Evolutionary conservation across 2,888 invertebrate genomes (phyloP).

Genomic region (Apotomis turbidana): DNA sequence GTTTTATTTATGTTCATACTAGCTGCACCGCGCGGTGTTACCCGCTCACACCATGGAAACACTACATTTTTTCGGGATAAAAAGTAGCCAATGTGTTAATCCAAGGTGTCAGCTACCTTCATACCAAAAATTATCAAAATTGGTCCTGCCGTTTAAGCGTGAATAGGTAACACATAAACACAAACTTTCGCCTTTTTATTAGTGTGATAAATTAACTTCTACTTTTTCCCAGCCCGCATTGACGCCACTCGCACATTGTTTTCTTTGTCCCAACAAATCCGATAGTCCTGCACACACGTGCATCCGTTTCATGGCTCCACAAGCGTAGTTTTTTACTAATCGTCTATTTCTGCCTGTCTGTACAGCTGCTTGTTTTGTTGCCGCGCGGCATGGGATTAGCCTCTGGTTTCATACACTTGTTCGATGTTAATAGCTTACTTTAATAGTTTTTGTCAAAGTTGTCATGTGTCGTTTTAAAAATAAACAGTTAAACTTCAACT

Average conservation of each 20-base stretch:
- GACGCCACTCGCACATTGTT: conserved; percentile 4
- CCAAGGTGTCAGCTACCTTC: too few species aligned
- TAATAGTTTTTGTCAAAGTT: conserved; percentile 17
- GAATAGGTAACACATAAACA: too few species aligned
- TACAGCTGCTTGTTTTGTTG: conserved; percentile 67
- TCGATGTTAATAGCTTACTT: conserved; percentile 15
- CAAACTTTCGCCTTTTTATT: too few species aligned
- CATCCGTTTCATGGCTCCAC: conserved; percentile 56
- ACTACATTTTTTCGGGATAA: too few species aligned
- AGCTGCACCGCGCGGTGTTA: too few species aligned
- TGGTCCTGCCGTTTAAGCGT: too few species aligned
- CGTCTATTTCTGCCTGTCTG: conserved; percentile 57
- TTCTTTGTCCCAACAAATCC: not conserved
- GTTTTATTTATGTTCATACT: too few species aligned
- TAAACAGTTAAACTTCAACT: not conserved
- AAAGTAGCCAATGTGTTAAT: too few species aligned
- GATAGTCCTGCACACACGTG: conserved; percentile 44
- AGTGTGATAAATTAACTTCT: not conserved
- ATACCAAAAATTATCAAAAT: too few species aligned
- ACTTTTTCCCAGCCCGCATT: conserved; percentile 14
- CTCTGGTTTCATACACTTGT: conserved; percentile 23
- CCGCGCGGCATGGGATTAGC: conserved; percentile 52
- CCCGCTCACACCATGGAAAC: too few species aligned
- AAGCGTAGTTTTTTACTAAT: conserved; percentile 53
- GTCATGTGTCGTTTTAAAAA: not conserved